Conservation (phyloP, 2,888 invertebrate species). For the Apamea anceps region DNA sequence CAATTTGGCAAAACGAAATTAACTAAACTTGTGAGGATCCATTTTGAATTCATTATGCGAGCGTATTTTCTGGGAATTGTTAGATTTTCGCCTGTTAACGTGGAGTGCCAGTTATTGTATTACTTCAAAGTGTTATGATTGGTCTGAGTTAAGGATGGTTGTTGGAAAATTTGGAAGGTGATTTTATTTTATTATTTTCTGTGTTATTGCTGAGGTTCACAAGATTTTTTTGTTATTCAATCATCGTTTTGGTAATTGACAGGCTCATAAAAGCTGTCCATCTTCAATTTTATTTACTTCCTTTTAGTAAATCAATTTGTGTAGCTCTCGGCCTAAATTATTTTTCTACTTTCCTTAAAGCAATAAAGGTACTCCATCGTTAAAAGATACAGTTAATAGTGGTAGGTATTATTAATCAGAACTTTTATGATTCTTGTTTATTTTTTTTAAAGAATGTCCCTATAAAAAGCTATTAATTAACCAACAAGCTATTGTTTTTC, state of each 20-base stretch:
- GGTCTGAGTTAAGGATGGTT: constrained; percentile 16
- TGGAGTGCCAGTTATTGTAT: constrained; percentile 43
- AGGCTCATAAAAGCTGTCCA: background rate
- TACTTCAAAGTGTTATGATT: constrained; percentile 45
- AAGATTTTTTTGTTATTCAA: background rate
- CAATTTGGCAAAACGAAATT: constrained; percentile 72
- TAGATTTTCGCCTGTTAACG: constrained; percentile 40
- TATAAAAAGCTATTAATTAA: too few relatives aligned
- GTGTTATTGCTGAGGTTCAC: background rate
- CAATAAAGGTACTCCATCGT: background rate
- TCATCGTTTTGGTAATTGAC: background rate
- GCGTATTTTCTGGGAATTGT: constrained; percentile 52
- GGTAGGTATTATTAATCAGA: too few relatives aligned
- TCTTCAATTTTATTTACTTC: background rate
- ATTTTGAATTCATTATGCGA: constrained; percentile 64
- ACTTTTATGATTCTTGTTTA: background rate
- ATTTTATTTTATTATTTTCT: constrained; percentile 12
- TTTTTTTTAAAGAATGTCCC: too few relatives aligned
- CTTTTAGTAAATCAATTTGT: background rate
- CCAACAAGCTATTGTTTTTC: too few relatives aligned
- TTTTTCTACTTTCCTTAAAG: background rate
- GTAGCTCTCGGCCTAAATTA: background rate
- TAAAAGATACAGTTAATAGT: background rate
- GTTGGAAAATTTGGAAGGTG: constrained; percentile 4
- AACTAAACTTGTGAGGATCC: constrained; percentile 53